A percentile compares a stretch with the other conserved stretches of the same genome.
These are phyloP conservation scores for Lamprotornis superbus DNA, from an alignment of 2,113 vertebrate genomes.

Conservation along the genomic window DNA sequence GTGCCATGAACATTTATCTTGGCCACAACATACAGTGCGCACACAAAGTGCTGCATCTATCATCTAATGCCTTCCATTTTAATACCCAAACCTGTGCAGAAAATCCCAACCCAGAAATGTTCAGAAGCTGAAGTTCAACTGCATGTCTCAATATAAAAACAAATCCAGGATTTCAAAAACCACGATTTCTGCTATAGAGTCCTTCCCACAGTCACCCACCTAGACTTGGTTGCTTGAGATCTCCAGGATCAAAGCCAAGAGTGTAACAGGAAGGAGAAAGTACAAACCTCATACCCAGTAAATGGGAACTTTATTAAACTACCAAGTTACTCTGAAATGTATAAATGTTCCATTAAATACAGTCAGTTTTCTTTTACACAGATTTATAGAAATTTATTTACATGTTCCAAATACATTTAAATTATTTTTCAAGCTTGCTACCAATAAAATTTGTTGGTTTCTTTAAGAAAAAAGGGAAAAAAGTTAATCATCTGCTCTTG, in stretches of 20 bases:
- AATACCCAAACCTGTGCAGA: neutral
- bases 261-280: neutral
- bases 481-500: constrained; percentile 51
- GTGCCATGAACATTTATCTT: constrained; percentile 42
- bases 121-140: neutral
- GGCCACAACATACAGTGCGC: neutral
- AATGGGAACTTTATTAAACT: constrained; percentile 81
- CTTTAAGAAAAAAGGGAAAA: neutral
- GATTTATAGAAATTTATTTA: constrained; percentile 75
- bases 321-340: constrained; percentile 70
- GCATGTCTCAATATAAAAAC: neutral
- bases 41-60: neutral
- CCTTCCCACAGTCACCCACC: neutral
- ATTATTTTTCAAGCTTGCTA: constrained; percentile 74
- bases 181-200: neutral
- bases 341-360: constrained; percentile 82
- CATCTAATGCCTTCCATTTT: neutral
- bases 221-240: neutral
- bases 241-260: neutral
- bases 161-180: neutral
- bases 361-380: constrained; percentile 69
- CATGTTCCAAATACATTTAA: constrained; percentile 75
- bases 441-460: constrained; percentile 50
- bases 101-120: neutral
- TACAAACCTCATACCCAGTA: constrained; percentile 43